Evolutionary conservation across 2,888 invertebrate genomes (phyloP).

Genomic region (Drosophila niveifrons): DNA sequence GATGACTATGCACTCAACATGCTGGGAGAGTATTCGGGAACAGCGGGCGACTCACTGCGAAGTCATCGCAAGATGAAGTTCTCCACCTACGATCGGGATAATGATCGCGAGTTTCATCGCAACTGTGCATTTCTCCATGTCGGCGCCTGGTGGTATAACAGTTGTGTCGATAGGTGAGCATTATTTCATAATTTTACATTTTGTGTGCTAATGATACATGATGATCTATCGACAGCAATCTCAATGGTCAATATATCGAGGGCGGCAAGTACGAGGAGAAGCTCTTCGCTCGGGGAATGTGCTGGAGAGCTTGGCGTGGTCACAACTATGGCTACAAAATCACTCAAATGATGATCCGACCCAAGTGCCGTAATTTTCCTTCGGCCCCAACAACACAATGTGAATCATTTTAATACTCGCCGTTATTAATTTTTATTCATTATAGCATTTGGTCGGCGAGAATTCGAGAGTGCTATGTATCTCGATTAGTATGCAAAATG

Average conservation of each 20-base stretch:
- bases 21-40: constrained; percentile 88
- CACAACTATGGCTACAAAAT: constrained; percentile 88
- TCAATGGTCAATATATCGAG: constrained; percentile 87
- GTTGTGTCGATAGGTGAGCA: constrained; percentile 88
- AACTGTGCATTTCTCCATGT: constrained; percentile 89
- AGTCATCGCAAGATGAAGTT: constrained; percentile 90
- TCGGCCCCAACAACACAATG: constrained; percentile 9
- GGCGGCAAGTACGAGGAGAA: constrained; percentile 85
- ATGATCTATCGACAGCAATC: constrained; percentile 86
- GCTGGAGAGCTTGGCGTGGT: constrained; percentile 90
- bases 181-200: background rate
- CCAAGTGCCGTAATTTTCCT: constrained; percentile 59
- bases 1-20: constrained; percentile 89
- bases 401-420: constrained; percentile 15
- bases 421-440: constrained; percentile 1
- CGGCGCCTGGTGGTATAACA: constrained; percentile 91
- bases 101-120: constrained; percentile 88
- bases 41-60: constrained; percentile 89
- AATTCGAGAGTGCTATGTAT: background rate
- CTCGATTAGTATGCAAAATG: constrained; percentile 38
- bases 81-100: constrained; percentile 89
- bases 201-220: background rate
- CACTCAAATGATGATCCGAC: constrained; percentile 89
- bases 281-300: constrained; percentile 87
- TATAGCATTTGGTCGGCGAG: background rate